Evolutionary conservation across 2,888 invertebrate species (phyloP), one percentile per base, ranked within the genome.

Genomic region (Sesia apiformis): DNA sequence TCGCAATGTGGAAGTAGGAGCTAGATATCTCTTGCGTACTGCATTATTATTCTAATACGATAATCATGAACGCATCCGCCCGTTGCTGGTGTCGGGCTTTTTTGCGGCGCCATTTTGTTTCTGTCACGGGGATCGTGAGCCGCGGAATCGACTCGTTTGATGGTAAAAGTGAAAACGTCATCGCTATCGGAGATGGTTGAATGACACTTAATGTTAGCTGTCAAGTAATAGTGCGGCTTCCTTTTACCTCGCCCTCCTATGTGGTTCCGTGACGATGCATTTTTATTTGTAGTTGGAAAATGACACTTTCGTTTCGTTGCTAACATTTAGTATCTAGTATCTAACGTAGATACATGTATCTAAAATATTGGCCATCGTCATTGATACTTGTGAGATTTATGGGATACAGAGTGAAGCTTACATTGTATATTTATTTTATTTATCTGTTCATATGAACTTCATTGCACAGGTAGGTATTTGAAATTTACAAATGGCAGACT

Each of bases 151-250:
- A 39, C 51, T 50, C 69, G 70, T 80, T 80, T 78, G 76, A 77
- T 79, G 71, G 76, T 72, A 83, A 84, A 84, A 85, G 85, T 85
- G 84, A 85, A 84, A 86, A 74, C 72, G 63, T 67, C 65, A 75
- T 66, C 59, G 66, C 23, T 23, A 23, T 61, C 56, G 54, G 59
- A 67, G 65, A 66, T 71, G 65, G 72, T 72, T 75, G 70, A 74
- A 73, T 67, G 74, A 74, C 74, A 73, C 61, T 66, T 65, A 62
- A 63, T 56, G 55, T 42, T 58, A 65, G 64, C 63, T 63, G 54
- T 40, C 53, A 64, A 66, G 65, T 60, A 60, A 62, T 65, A 67
- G 63, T 55, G 23, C 23, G 60, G 61, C 61, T 66, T 63, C 66
- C 60, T 58, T 53, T 64, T 64, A 60, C 57, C 64, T 42, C 42